Base-by-base conservation (phyloP, 2,797 vertebrate genomes). In the Sphenopsis melanotis region DNA sequence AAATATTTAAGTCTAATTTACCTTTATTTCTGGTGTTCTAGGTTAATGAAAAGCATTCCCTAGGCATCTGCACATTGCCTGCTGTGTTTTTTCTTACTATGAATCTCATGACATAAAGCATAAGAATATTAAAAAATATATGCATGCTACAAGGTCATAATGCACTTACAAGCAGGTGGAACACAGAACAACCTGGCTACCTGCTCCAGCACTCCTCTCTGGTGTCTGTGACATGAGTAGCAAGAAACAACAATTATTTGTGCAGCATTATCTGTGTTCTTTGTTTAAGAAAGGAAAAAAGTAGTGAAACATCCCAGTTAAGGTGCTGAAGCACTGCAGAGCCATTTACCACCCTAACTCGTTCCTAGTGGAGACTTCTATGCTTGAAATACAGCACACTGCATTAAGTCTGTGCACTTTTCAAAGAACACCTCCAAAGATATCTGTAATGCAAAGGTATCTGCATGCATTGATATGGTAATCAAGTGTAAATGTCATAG, bases 401-500 rank as follows among this genome's bases (percentile, higher is more conserved):
- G 63, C 84, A 56, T 70, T 85, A 32, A 53, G 46, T 19, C 66
- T 85, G 24, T 82, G 87, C 59, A 76, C 84, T 94, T 93, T 87
- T 91, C 46, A 93, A 93, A 92, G 85, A 94, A 63, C 47, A 81
- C 23, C 44, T 71, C 76, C 52, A 56, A 80, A 92, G 89, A 87
- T 90, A 84, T 65, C 89, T 89, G 79, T 91, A 91, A 91, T 79
- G 86, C 89, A 92, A 91, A 83, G 41, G 83, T 96, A 95, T 60
- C 88, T 79, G 68, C 80, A 94, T 61, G 77, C 71, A 92, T 83
- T 96, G 95, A 95, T 90, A 81, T 94, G 92, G 83, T 96, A 96
- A 96, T 97, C 93, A 96, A 91, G 96, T 94, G 81, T 93, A 97
- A 97, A 97, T 95, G 86, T 86, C 96, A 96, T 93, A 95, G 95